A percentile compares a stretch with the other conserved stretches of the same genome.
These are phyloP conservation scores for Leucoptera coffeella DNA, from an alignment of 2,888 invertebrate species.

Conservation along the genomic window DNA sequence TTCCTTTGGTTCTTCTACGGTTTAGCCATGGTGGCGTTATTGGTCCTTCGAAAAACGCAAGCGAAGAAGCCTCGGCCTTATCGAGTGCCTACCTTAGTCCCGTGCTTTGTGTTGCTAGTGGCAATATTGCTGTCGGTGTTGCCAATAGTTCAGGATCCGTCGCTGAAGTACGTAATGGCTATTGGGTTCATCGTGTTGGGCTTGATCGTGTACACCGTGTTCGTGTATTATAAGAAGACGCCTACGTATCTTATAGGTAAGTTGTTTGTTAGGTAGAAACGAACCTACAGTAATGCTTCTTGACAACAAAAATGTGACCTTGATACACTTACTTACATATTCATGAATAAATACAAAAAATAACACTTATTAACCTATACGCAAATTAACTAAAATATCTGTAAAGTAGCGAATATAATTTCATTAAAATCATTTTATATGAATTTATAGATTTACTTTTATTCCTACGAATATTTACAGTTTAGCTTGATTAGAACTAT, in stretches of 20 bases:
- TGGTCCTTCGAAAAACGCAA: constrained; percentile 66
- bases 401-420: background rate
- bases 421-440: background rate
- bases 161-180: constrained; percentile 70
- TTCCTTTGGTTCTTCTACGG: constrained; percentile 86
- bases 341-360: background rate
- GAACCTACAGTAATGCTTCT: too few relatives aligned
- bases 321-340: background rate
- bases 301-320: too few relatives aligned
- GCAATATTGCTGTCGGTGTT: constrained; percentile 67
- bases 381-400: background rate
- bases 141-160: constrained; percentile 71
- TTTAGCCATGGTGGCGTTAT: constrained; percentile 69
- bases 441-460: too few relatives aligned
- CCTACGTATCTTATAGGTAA: constrained; percentile 59
- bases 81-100: constrained; percentile 65
- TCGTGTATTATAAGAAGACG: constrained; percentile 63
- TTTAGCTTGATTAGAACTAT: too few relatives aligned
- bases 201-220: constrained; percentile 64
- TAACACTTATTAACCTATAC: background rate
- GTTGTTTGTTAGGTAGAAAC: too few relatives aligned
- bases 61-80: constrained; percentile 65
- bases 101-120: constrained; percentile 63
- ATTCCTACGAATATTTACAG: too few relatives aligned
- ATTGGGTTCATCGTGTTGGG: constrained; percentile 66